Base-by-base conservation (phyloP, 2,797 vertebrate species). In the Parauchenoglanis ngamensis region DNA sequence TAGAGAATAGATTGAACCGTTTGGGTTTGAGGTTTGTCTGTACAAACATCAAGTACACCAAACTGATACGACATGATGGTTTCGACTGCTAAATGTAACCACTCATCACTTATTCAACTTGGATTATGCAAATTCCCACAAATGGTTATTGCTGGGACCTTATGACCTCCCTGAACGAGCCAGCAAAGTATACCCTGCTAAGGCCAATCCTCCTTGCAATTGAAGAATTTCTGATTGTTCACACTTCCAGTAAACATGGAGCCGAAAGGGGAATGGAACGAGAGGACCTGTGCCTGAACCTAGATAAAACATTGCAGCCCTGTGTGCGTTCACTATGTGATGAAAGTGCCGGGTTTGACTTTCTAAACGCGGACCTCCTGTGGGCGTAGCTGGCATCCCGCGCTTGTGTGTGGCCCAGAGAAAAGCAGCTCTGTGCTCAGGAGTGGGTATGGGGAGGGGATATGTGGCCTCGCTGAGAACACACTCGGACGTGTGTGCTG, bases 351-450 rank as follows among this genome's bases (percentile, higher is more conserved):
- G 77, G 76, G 67, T 80, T 82, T 88, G 79, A 78, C 78, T 90
- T 88, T 75, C 76, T 77, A 87, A 86, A 73, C 67, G 63, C 31
- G 52, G 76, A 67, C 78, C 70, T 88, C 86, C 84, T 87, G 86
- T 65, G 88, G 86, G 82, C 44, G 83, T 61, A 65, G 84, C 84
- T 35, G 79, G 84, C 87, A 87, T 85, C 67, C 72, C 31, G 5
- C 17, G 84, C 82, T 84, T 89, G 84, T 90, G 89, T 90, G 89
- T 91, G 88, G 88, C 83, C 88, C 19, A 79, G 86, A 90, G 86
- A 90, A 90, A 90, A 91, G 87, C 61, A n/a, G 46, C 90, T 89
- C 88, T 91, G 89, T 92, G 77, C 87, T 89, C 83, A 12, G 52
- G 68, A 44, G 31, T 56, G 67, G 68, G 80, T 83, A 77, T 65